phyloP scores from a whole-genome alignment of 2,888 invertebrate species.

The Temnothorax ravouxi region DNA sequence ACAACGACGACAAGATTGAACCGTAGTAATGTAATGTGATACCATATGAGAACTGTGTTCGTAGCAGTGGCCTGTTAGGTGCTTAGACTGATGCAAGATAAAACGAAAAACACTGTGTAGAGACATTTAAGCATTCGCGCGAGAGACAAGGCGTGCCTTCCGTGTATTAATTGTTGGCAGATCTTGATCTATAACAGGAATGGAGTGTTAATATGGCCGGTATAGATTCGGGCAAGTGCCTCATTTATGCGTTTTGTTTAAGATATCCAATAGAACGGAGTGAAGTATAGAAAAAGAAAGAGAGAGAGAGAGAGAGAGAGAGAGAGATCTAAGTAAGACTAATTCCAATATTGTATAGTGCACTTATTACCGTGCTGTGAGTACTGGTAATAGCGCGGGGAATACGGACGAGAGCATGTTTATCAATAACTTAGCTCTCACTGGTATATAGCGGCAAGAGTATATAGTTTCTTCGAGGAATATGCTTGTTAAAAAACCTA shows the following conservation, averaged over 20 bases:
- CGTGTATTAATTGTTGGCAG: slow-evolving; percentile 85
- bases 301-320: slow-evolving; percentile 66
- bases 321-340: slow-evolving; percentile 75
- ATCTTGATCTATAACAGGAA: slow-evolving; percentile 80
- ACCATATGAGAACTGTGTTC: slow-evolving; percentile 84
- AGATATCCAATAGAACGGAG: slow-evolving; percentile 65
- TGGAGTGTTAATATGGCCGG: slow-evolving; percentile 67
- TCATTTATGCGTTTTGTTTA: slow-evolving; percentile 81
- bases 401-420: slow-evolving; percentile 57
- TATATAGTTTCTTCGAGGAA: slow-evolving; percentile 69
- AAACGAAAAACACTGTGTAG: slow-evolving; percentile 52
- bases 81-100: slow-evolving; percentile 78
- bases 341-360: slow-evolving; percentile 80
- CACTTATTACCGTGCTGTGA: slow-evolving; percentile 78
- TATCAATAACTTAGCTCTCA: slow-evolving; percentile 29
- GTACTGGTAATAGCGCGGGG: slow-evolving; percentile 70
- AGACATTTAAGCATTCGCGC: slow-evolving; percentile 83
- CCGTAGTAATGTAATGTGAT: slow-evolving; percentile 82
- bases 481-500: slow-evolving; percentile 19
- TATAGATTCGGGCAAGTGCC: slow-evolving; percentile 83
- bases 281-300: slow-evolving; percentile 49
- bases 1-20: slow-evolving; percentile 69
- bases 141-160: slow-evolving; percentile 86
- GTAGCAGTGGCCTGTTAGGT: slow-evolving; percentile 86
- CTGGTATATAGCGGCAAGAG: slow-evolving; percentile 2